These are phyloP conservation scores for Tonatia bakeri DNA, from an alignment of 2,113 vertebrate genomes.

Conservation along the genomic window DNA sequence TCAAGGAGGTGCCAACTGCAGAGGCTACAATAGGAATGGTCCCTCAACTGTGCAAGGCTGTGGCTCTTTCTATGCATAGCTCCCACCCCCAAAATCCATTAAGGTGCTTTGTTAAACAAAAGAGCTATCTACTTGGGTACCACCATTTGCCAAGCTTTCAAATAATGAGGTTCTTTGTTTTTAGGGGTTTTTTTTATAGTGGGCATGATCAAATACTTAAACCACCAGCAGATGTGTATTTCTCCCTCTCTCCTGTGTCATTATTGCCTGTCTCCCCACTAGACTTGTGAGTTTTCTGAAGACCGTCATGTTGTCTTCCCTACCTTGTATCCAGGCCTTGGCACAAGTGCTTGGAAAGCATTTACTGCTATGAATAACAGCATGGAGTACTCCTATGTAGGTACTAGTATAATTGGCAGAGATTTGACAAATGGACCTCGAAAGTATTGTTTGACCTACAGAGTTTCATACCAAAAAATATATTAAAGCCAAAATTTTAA, in stretches of 20 bases:
- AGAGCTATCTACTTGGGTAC: conserved; percentile 33
- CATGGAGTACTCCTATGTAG: not conserved
- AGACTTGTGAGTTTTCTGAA: not conserved
- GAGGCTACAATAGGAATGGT: not conserved
- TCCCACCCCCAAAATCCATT: conserved; percentile 16
- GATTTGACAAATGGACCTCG: not conserved
- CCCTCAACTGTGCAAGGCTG: not conserved
- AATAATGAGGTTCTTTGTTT: conserved; percentile 49
- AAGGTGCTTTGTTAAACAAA: conserved; percentile 67
- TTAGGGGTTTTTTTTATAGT: not conserved
- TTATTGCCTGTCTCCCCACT: not conserved
- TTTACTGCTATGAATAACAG: not conserved
- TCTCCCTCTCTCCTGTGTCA: not conserved
- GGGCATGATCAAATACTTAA: not conserved
- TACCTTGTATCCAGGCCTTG: not conserved
- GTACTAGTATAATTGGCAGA: not conserved
- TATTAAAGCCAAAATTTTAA: conserved; percentile 18
- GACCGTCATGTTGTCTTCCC: not conserved
- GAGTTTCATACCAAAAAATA: conserved; percentile 9
- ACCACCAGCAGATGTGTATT: not conserved
- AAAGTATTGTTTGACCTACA: not conserved
- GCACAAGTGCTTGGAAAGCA: not conserved
- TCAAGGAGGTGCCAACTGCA: conserved; percentile 17
- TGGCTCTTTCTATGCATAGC: not conserved
- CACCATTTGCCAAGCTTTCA: conserved; percentile 9